Base-by-base conservation (phyloP, 1,140 invertebrate species). In the Drosophila sucinea region DNA sequence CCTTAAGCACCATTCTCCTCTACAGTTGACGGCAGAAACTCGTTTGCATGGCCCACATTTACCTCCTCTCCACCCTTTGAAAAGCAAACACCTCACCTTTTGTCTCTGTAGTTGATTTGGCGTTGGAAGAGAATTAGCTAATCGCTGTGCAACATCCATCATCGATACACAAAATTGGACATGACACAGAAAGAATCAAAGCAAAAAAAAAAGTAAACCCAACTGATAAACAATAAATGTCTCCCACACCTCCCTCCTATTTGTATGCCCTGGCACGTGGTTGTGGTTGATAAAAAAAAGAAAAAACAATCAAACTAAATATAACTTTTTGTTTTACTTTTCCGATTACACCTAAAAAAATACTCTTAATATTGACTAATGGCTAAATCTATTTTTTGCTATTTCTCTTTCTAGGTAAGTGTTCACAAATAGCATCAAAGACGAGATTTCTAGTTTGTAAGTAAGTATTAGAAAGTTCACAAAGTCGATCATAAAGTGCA, bases 1-100 rank as follows among this genome's bases (percentile, higher is more conserved):
- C 23, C 44, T 27, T 27, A 27, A 10, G 23, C 44, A 51, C 44
- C 23, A 51, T 27, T 51, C 44, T 51, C 23, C 44, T 23, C 5
- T 47, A 51, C 44, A 51, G 44, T 51, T 51, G 44, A 51, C 23
- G 44, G 27, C 44, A 51, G 44, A 51, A 51, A 51, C 44, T 51
- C 44, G 44, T 51, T 51, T 51, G 44, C 23, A 51, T 51, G 44
- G 44, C 44, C 44, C 44, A 51, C 44, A 51, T 38, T 38, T 47
- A 27, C 44, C 44, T 25, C 44, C 6, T 5, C 2, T 17, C 3
- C 5, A 47, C 17, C 35, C 35, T 10, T 38, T 38, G 44, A 51
- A 51, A 51, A 51, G 44, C 44, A 51, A 51, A 51, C 44, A 51
- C 44, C 44, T 27, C 44, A 51, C 44, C 44, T 51, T 27, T 51